Evolutionary conservation across 2,797 vertebrate genomes (phyloP).

Genomic region (Leuciscus waleckii): DNA sequence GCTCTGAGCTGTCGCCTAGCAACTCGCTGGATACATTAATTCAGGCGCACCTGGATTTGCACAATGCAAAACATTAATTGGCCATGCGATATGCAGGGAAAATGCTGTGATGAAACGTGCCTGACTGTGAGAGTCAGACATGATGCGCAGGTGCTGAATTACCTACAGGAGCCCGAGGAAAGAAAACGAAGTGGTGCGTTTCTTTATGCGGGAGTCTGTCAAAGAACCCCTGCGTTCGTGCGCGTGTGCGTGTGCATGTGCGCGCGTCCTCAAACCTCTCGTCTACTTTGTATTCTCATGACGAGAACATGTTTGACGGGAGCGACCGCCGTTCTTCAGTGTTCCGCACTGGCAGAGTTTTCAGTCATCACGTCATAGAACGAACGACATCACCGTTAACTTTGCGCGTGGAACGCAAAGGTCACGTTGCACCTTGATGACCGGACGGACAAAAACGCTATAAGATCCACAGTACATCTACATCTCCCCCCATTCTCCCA

Average conservation of each 20-base stretch:
- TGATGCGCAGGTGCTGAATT: conserved; percentile 36
- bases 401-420: conserved; percentile 40
- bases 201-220: conserved; percentile 33
- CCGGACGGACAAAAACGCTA: not conserved
- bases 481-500: not conserved
- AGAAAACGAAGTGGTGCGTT: conserved; percentile 13
- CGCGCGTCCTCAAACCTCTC: conserved; percentile 15
- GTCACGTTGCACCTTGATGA: conserved; percentile 39
- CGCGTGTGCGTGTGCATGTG: conserved; percentile 5
- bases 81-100: not conserved
- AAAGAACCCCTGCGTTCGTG: conserved; percentile 15
- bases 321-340: conserved; percentile 27
- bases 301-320: conserved; percentile 43
- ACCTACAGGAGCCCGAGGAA: conserved; percentile 40
- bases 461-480: not conserved
- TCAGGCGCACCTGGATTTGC: conserved; percentile 33
- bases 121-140: not conserved
- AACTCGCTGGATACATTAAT: conserved; percentile 41
- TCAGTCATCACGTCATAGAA: conserved; percentile 5
- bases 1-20: conserved; percentile 47
- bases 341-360: conserved; percentile 19
- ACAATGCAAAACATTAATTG: conserved; percentile 19
- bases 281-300: conserved; percentile 57
- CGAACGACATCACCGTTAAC: conserved; percentile 4
- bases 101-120: conserved; percentile 2